Base-by-base conservation (phyloP, 2,888 invertebrate genomes). In the Penaeus monodon region DNA sequence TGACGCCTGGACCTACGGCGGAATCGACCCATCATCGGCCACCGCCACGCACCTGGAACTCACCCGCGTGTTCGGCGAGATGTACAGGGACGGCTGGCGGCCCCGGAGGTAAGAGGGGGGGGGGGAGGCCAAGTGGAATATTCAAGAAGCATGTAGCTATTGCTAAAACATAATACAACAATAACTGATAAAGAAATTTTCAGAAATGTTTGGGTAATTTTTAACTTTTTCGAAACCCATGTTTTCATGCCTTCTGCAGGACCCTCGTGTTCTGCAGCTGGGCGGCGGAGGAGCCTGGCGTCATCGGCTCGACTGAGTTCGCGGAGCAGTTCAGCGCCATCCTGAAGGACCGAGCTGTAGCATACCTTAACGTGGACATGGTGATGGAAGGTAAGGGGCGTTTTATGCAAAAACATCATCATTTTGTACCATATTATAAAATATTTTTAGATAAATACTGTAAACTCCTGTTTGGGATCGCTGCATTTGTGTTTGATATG, bases 1-100 rank as follows among this genome's bases (percentile, higher is more conserved):
- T 27, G 85, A 85, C n/a, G 80, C 85, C 17, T 85, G 85, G 85
- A 74, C 65, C 74, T 85, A 81, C 57, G 85, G 85, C 7, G 85
- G 85, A 7, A 20, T 85, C 0, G 81, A 85, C 27, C 85, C 85
- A 0, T 78, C 78, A 0, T 80, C 81, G 17, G 81, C 81, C 44
- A 85, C 81, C 3, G 85, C 85, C 14, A 22, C 73, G 14, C 38
- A 57, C 20, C 44, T 74, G 4, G 85, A 85, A 63, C 29, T 85
- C 20, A 22, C 65, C 27, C 63, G 81, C 12, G n/a, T 81, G 33
- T 68, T 85, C 57, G 76, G 64, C 2, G 44, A 80, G 27, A 70
- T 85, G 73, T 73, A 85, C 44, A 10, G 63, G 24, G 63, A 73
- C 27, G 73, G 80, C 12, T 85, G 85, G 85, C n/a, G 80, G 65